Conservation (phyloP, 2,797 vertebrate species). For the Zalophus californianus region DNA sequence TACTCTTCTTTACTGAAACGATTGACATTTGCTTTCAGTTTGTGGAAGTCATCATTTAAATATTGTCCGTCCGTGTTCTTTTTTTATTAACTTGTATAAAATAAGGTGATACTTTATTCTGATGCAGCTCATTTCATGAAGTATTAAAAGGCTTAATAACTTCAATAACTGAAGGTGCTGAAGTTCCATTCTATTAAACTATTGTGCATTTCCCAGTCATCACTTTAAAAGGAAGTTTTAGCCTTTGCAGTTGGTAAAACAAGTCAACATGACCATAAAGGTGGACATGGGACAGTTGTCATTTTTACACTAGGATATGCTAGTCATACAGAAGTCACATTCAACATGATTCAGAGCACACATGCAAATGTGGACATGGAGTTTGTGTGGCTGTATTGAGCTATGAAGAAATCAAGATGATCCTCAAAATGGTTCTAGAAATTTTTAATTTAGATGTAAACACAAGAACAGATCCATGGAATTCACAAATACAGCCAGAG, state of each 20-base stretch:
- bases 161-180: background rate
- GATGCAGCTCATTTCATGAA: background rate
- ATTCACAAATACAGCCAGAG: background rate
- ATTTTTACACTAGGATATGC: background rate
- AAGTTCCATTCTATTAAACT: background rate
- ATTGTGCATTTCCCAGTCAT: background rate
- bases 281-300: background rate
- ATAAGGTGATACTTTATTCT: background rate
- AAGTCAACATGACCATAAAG: background rate
- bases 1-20: background rate
- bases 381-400: background rate
- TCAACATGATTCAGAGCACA: background rate
- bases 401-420: background rate
- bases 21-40: background rate
- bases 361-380: background rate
- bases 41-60: background rate
- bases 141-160: background rate
- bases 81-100: background rate
- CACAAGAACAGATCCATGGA: background rate
- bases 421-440: background rate
- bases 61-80: background rate
- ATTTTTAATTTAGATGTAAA: background rate
- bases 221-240: background rate
- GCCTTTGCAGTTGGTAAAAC: background rate
- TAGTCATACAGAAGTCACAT: background rate